These are phyloP conservation scores for Acromyrmex charruanus DNA, from an alignment of 1,140 invertebrate genomes.

Conservation along the genomic window DNA sequence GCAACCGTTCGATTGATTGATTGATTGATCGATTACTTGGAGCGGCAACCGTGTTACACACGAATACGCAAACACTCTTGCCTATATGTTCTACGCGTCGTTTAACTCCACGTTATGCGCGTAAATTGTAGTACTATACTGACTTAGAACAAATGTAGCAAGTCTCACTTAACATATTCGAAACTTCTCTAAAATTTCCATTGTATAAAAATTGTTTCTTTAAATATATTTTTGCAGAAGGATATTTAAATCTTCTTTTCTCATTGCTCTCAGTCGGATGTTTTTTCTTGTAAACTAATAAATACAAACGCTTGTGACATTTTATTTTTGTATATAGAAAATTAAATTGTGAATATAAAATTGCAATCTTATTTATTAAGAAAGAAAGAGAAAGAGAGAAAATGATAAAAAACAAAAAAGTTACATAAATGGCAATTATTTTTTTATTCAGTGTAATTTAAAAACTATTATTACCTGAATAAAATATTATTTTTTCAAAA, in stretches of 20 bases:
- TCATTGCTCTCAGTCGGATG: not conserved
- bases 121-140: constrained; percentile 19
- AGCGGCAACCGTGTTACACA: constrained; percentile 27
- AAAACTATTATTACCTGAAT: not conserved
- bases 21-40: constrained; percentile 66
- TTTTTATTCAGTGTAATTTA: not conserved
- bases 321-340: not conserved
- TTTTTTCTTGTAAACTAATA: not conserved
- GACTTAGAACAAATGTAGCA: constrained; percentile 8
- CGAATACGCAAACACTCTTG: constrained; percentile 10
- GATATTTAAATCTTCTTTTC: not conserved
- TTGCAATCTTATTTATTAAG: not conserved
- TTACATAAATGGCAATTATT: not conserved
- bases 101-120: constrained; percentile 35
- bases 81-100: constrained; percentile 13
- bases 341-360: not conserved
- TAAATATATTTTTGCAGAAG: not conserved
- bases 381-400: not conserved
- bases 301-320: not conserved
- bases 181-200: not conserved
- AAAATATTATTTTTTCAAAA: not conserved
- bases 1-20: constrained; percentile 60
- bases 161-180: not conserved
- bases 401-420: not conserved
- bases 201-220: not conserved